phyloP scores from a whole-genome alignment of 2,888 invertebrate species.

The Campopleginae sp. region DNA sequence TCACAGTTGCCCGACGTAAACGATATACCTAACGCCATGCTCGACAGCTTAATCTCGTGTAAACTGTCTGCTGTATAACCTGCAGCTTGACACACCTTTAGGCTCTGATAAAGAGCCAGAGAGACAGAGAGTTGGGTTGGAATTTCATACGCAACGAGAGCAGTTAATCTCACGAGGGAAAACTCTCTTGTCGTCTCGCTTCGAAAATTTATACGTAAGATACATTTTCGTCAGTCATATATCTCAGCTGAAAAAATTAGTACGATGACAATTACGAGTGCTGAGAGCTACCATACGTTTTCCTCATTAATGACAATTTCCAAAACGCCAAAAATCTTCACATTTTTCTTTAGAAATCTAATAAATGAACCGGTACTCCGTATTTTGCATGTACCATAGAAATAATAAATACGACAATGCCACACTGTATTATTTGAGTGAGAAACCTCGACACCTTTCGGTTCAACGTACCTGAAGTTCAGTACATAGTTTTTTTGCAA shows the following conservation, averaged over 20 bases:
- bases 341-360: not conserved
- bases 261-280: not conserved
- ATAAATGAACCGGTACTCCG: not conserved
- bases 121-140: slow-evolving; percentile 54
- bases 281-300: not conserved
- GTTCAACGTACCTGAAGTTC: slow-evolving; percentile 12
- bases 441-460: not conserved
- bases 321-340: not conserved
- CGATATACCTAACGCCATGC: slow-evolving; percentile 53
- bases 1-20: slow-evolving; percentile 45
- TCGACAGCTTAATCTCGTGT: slow-evolving; percentile 58
- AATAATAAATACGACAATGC: not conserved
- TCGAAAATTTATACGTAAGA: slow-evolving; percentile 42
- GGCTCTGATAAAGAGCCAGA: slow-evolving; percentile 35
- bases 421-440: too few relatives aligned
- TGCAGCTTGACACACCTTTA: slow-evolving; percentile 50
- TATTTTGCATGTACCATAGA: not conserved
- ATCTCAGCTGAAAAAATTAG: not conserved
- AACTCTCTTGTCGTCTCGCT: slow-evolving; percentile 32
- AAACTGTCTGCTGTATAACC: slow-evolving; percentile 44
- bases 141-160: slow-evolving; percentile 46
- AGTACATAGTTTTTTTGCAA: not conserved
- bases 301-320: not conserved
- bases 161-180: slow-evolving; percentile 36
- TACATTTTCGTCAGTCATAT: not conserved